Conservation (phyloP, 2,888 invertebrate genomes). For the Xestia c-nigrum region DNA sequence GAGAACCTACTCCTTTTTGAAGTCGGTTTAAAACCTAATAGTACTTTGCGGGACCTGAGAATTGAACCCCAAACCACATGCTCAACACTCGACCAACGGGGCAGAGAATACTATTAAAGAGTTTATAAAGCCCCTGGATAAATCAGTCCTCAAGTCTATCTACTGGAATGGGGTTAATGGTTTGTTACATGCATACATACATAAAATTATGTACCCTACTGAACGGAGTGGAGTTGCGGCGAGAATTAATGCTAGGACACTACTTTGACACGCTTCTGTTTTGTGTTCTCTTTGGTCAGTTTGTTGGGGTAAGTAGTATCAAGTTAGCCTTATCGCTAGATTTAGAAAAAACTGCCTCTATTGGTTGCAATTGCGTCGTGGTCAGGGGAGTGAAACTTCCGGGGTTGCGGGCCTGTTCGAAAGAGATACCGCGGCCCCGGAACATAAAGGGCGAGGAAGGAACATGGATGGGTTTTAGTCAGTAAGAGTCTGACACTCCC, state of each 20-base stretch:
- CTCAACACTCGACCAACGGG: too few species aligned
- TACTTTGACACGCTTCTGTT: constrained; percentile 16
- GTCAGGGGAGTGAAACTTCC: too few species aligned
- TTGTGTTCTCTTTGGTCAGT: constrained; percentile 1
- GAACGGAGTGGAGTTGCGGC: constrained; percentile 23
- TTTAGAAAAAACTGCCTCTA: not conserved
- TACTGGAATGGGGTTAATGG: constrained; percentile 58
- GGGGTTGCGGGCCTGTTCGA: too few species aligned
- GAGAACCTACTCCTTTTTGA: too few species aligned
- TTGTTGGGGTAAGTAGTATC: not conserved
- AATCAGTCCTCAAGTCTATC: constrained; percentile 45
- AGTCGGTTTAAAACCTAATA: too few species aligned
- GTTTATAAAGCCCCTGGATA: constrained; percentile 12
- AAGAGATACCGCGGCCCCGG: too few species aligned
- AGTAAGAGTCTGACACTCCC: too few species aligned
- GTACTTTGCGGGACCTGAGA: too few species aligned
- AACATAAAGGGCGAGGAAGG: too few species aligned
- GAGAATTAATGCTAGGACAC: constrained; percentile 35
- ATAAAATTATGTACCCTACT: constrained; percentile 48
- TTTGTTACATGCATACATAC: constrained; percentile 56
- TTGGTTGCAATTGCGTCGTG: not conserved
- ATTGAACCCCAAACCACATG: too few species aligned
- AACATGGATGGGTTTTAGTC: too few species aligned
- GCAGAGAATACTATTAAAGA: constrained; percentile 6
- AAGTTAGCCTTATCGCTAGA: not conserved